Evolutionary conservation across 1,140 invertebrate genomes (phyloP).

Genomic region (Eurosta solidaginis): DNA sequence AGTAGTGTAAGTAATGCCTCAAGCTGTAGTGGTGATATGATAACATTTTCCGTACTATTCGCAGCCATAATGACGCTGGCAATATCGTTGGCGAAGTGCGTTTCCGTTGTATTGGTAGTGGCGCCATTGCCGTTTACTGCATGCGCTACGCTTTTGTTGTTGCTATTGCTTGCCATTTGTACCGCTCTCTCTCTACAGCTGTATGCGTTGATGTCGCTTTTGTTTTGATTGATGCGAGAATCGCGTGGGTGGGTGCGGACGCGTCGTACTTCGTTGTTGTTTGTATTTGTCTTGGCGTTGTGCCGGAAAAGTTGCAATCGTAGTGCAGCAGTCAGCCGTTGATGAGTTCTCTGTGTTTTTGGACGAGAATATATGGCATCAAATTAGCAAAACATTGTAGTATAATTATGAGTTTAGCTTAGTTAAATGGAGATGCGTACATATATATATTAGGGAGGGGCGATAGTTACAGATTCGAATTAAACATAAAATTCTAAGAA

Average conservation of each 20-base stretch:
- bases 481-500: no score
- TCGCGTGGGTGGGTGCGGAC: neutral
- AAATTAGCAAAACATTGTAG: constrained; percentile 10
- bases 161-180: constrained; percentile 21
- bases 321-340: neutral
- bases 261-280: no score
- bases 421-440: no score
- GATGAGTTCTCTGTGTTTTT: neutral
- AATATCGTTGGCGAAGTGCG: neutral
- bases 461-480: no score
- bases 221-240: neutral
- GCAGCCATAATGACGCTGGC: neutral
- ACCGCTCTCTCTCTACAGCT: neutral
- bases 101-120: neutral
- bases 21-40: constrained; percentile 49
- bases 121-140: neutral
- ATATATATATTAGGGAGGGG: no score
- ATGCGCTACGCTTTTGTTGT: no score
- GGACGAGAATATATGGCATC: neutral
- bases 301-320: neutral
- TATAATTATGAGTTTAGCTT: no score
- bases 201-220: neutral
- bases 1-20: constrained; percentile 48
- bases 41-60: constrained; percentile 42
- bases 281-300: neutral